These are phyloP conservation scores for Carduelis carduelis DNA, from an alignment of 2,797 vertebrate species.

Conservation along the genomic window DNA sequence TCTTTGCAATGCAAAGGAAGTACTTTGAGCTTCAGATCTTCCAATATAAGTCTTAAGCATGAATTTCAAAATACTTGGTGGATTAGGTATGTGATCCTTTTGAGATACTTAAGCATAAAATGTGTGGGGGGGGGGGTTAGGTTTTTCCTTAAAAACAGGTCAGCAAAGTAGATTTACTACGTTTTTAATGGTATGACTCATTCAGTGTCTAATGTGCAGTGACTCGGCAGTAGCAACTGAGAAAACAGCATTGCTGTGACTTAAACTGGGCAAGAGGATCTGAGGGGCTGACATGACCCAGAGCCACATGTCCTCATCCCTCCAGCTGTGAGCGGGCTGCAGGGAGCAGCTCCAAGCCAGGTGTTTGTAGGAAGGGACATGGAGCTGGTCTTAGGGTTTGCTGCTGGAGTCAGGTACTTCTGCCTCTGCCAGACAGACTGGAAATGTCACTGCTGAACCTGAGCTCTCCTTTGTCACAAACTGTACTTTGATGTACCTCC, in stretches of 20 bases:
- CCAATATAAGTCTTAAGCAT: not conserved
- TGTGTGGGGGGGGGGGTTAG: not conserved
- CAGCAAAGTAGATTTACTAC: not conserved
- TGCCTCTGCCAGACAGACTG: not conserved
- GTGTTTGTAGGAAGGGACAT: not conserved
- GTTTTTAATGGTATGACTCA: not conserved
- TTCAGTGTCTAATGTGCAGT: not conserved
- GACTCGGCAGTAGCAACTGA: not conserved
- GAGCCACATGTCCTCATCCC: rapidly evolving
- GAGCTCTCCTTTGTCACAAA: not conserved
- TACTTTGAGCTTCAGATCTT: not conserved
- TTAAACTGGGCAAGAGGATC: not conserved
- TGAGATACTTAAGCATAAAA: not conserved
- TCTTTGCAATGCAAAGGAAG: not conserved
- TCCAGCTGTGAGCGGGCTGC: not conserved
- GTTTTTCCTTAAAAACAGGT: not conserved
- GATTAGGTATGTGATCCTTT: not conserved
- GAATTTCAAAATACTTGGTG: not conserved
- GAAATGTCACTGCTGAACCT: not conserved
- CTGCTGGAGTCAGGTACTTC: not conserved
- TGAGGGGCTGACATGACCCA: not conserved
- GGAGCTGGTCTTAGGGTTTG: not conserved
- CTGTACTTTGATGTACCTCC: not conserved
- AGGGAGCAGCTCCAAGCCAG: not conserved
- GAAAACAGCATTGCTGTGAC: not conserved